These are phyloP conservation scores for Syngnathoides biaculeatus DNA, from an alignment of 2,113 vertebrate species.

Conservation along the genomic window DNA sequence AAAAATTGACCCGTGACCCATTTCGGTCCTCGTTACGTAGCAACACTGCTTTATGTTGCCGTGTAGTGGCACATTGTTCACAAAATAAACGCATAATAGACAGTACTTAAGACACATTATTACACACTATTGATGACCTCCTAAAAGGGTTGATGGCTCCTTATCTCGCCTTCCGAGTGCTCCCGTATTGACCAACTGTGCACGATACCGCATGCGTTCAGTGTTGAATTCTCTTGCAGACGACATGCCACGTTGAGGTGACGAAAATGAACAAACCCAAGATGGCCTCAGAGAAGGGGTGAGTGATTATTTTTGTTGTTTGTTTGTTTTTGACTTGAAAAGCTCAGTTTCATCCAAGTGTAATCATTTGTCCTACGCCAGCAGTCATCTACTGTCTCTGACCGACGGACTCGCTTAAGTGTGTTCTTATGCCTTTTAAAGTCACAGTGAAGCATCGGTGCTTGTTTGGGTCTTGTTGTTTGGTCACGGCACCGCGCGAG, in stretches of 20 bases:
- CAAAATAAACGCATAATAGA: not conserved
- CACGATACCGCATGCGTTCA: not conserved
- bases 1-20: not conserved
- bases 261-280: conserved; percentile 89
- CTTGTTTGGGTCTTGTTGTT: not conserved
- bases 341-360: not conserved
- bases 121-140: not conserved
- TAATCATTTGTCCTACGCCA: conserved; percentile 12
- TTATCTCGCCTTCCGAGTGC: not conserved
- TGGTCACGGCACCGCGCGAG: not conserved
- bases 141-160: not conserved
- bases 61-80: not conserved
- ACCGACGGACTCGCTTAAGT: not conserved
- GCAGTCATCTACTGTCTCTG: conserved; percentile 17
- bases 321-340: not conserved
- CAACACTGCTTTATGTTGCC: not conserved
- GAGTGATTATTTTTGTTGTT: conserved; percentile 43
- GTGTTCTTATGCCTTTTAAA: not conserved
- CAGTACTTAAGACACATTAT: not conserved
- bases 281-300: conserved; percentile 90
- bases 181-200: not conserved
- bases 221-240: conserved; percentile 56
- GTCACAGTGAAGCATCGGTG: not conserved
- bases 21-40: not conserved
- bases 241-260: conserved; percentile 76